These are phyloP conservation scores for Semicossyphus pulcher DNA, from an alignment of 2,113 vertebrate genomes.

Conservation along the genomic window DNA sequence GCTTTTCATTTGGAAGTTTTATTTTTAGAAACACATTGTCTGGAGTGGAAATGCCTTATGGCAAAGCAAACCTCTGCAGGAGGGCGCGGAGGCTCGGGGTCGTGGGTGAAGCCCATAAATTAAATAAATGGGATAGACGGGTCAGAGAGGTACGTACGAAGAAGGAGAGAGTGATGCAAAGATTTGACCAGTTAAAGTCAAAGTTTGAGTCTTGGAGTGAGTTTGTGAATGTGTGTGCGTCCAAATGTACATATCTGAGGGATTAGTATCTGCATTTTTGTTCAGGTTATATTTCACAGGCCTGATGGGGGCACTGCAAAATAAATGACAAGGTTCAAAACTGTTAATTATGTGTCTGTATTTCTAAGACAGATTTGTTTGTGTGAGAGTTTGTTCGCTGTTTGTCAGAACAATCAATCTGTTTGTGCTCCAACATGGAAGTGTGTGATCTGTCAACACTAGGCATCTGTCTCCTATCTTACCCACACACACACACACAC, in stretches of 20 bases:
- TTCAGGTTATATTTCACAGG: not conserved
- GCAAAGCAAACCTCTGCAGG: conserved; percentile 22
- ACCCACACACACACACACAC: not conserved
- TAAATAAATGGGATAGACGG: not conserved
- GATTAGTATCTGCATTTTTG: not conserved
- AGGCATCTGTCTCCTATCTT: conserved; percentile 39
- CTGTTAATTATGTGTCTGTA: not conserved
- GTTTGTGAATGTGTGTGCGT: not conserved
- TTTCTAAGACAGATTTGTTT: conserved; percentile 16
- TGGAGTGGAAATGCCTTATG: conserved; percentile 28
- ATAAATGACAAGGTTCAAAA: not conserved
- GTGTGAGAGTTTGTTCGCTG: not conserved
- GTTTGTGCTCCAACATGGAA: conserved; percentile 7
- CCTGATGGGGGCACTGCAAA: not conserved
- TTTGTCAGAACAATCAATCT: conserved; percentile 22
- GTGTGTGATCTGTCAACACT: conserved; percentile 3
- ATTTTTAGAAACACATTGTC: conserved; percentile 37
- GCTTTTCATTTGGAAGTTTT: conserved; percentile 37
- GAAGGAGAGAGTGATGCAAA: not conserved
- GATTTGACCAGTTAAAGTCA: conserved; percentile 31
- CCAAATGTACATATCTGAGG: not conserved
- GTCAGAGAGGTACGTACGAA: not conserved
- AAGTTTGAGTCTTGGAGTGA: not conserved
- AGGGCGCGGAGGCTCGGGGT: not conserved
- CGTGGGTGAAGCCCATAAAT: not conserved